These are phyloP conservation scores for Opisthocomus hoazin DNA, from an alignment of 2,113 vertebrate genomes.

Conservation along the genomic window DNA sequence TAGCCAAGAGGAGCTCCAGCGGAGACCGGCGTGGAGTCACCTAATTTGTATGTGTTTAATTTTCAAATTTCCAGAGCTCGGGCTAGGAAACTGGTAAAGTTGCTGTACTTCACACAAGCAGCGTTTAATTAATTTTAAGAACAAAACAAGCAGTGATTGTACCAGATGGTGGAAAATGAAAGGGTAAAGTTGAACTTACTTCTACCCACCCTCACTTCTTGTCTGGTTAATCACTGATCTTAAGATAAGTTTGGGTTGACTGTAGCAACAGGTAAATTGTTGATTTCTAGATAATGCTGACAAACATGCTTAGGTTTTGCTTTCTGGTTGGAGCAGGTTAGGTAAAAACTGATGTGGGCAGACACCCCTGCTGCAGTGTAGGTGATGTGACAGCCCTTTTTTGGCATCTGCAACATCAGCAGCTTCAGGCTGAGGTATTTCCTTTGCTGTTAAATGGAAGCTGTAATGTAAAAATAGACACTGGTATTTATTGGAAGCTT, in stretches of 20 bases:
- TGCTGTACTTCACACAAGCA: not conserved
- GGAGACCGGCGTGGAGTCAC: not conserved
- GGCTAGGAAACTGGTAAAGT: not conserved
- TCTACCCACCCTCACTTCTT: not conserved
- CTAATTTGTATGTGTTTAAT: not conserved
- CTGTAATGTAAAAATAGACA: constrained; percentile 49
- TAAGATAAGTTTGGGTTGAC: not conserved
- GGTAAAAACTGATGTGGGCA: not conserved
- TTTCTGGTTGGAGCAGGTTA: not conserved
- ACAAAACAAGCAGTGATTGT: not conserved
- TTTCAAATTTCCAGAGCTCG: not conserved
- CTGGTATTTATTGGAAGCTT: constrained; percentile 17
- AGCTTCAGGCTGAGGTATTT: constrained; percentile 13
- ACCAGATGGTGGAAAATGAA: not conserved
- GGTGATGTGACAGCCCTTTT: not conserved
- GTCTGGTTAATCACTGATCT: not conserved
- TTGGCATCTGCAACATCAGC: not conserved
- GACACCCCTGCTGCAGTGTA: not conserved
- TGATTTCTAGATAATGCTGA: not conserved
- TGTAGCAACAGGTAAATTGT: not conserved
- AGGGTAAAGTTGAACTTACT: not conserved
- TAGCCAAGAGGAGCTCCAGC: not conserved
- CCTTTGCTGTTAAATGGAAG: constrained; percentile 12
- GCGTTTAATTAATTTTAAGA: not conserved
- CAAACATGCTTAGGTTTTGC: not conserved